These are phyloP conservation scores for Zeuzera pyrina DNA, from an alignment of 2,888 invertebrate genomes.

Conservation along the genomic window DNA sequence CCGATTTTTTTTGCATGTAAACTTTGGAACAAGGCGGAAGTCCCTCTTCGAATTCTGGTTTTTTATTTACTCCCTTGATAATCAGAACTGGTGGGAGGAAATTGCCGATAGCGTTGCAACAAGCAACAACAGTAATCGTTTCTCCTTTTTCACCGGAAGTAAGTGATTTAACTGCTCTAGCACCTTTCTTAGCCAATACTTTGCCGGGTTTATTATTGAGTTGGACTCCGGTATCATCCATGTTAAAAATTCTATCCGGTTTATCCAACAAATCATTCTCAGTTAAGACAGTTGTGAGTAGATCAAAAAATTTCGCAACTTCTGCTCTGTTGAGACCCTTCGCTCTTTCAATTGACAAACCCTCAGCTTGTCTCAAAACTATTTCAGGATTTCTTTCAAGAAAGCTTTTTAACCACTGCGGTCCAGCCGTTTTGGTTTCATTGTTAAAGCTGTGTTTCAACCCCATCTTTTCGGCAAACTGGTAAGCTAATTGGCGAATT, in stretches of 20 bases:
- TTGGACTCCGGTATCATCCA: no score
- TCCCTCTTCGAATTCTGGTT: conserved; percentile 19
- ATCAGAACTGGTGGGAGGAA: conserved; percentile 22
- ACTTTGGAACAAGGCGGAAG: conserved; percentile 15
- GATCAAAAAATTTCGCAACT: conserved; percentile 18
- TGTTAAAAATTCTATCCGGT: conserved; percentile 29
- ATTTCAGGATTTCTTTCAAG: conserved; percentile 17
- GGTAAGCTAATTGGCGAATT: conserved; percentile 18
- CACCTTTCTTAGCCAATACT: conserved; percentile 32
- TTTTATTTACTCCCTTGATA: conserved; percentile 19
- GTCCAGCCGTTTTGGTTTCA: conserved; percentile 20
- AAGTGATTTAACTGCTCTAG: conserved; percentile 23
- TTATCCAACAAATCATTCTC: conserved; percentile 22
- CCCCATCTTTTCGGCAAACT: conserved; percentile 20
- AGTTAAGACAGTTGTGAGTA: conserved; percentile 14
- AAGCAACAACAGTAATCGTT: conserved; percentile 21
- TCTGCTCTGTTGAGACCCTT: conserved; percentile 19
- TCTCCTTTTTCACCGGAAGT: conserved; percentile 30
- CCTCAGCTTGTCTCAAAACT: conserved; percentile 22
- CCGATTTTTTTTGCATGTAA: conserved; percentile 20
- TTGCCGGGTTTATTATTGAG: no score
- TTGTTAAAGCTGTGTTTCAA: conserved; percentile 21
- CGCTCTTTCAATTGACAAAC: conserved; percentile 21
- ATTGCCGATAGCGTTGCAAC: conserved; percentile 24
- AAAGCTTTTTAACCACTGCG: conserved; percentile 20